phyloP scores from a whole-genome alignment of 2,113 vertebrate species.

The Thryonomys swinderianus region DNA sequence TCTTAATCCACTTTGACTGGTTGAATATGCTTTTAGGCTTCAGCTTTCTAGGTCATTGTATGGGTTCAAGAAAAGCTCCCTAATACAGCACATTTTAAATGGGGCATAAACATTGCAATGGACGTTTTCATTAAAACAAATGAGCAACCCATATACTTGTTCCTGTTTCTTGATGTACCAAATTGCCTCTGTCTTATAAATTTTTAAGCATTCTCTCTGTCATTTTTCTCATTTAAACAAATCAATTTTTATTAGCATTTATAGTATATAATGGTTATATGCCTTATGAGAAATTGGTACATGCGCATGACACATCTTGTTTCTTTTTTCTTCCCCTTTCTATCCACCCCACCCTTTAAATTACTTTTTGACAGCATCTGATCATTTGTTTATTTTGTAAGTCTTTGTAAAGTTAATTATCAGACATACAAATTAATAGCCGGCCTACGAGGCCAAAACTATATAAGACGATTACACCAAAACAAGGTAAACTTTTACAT shows the following conservation, averaged over 20 bases:
- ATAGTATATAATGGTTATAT: neutral
- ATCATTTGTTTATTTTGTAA: neutral
- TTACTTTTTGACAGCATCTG: neutral
- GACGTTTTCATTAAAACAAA: neutral
- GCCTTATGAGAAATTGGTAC: neutral
- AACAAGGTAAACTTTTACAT: neutral
- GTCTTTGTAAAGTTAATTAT: neutral
- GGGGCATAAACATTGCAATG: rapidly evolving
- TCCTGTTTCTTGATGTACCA: rapidly evolving
- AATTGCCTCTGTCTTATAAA: neutral
- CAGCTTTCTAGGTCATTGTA: neutral
- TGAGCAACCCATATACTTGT: rapidly evolving
- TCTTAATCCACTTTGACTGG: neutral
- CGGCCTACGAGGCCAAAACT: neutral
- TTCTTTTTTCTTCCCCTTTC: neutral
- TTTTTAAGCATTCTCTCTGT: neutral
- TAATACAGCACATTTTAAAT: neutral
- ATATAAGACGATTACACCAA: neutral
- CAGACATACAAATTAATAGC: neutral
- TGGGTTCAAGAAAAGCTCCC: neutral
- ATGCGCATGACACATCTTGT: neutral
- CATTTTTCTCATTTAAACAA: neutral
- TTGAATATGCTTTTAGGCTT: neutral
- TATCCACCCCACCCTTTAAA: neutral
- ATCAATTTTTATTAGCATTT: neutral